These are phyloP conservation scores for Drosophila hydei DNA, from an alignment of 1,140 invertebrate genomes.

Conservation along the genomic window DNA sequence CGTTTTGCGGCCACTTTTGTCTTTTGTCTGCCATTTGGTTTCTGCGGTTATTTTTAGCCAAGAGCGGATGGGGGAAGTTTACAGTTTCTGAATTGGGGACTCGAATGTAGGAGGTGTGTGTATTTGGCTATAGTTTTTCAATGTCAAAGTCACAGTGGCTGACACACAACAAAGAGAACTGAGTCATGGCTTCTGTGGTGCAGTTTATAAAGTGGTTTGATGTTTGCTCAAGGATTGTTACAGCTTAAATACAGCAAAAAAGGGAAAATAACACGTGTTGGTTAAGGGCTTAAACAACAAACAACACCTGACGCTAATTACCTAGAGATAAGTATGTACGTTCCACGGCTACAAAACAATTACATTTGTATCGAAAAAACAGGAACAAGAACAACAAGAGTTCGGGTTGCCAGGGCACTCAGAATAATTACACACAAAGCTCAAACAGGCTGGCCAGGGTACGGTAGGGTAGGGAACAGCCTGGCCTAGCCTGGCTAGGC, in stretches of 20 bases:
- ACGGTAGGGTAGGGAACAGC: not conserved
- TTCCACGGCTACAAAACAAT: slow-evolving; percentile 49
- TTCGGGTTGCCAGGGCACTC: slow-evolving; percentile 64
- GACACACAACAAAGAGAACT: slow-evolving; percentile 21
- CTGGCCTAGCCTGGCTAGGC: slow-evolving; percentile 48
- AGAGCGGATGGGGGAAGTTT: slow-evolving; percentile 18
- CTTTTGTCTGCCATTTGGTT: slow-evolving; percentile 52
- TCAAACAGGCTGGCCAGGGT: slow-evolving; percentile 10
- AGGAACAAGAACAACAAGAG: slow-evolving; percentile 11
- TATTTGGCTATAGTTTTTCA: slow-evolving; percentile 63
- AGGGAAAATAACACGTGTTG: not conserved
- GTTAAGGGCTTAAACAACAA: slow-evolving; percentile 3
- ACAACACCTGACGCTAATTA: slow-evolving; percentile 69
- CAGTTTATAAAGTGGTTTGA: slow-evolving; percentile 42
- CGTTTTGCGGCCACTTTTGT: slow-evolving; percentile 67
- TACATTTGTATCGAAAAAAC: slow-evolving; percentile 45
- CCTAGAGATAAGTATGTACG: slow-evolving; percentile 19
- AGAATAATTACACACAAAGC: slow-evolving; percentile 54
- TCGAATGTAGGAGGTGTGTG: slow-evolving; percentile 3
- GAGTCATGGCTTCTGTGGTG: slow-evolving; percentile 55
- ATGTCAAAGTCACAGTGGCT: slow-evolving; percentile 67
- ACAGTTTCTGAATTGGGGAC: slow-evolving; percentile 15
- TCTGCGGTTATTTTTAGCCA: slow-evolving; percentile 67
- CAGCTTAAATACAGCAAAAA: not conserved
- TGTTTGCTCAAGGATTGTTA: slow-evolving; percentile 12